These are phyloP conservation scores for Neosilurus mollespiculum DNA, from an alignment of 2,797 vertebrate genomes.

Conservation along the genomic window DNA sequence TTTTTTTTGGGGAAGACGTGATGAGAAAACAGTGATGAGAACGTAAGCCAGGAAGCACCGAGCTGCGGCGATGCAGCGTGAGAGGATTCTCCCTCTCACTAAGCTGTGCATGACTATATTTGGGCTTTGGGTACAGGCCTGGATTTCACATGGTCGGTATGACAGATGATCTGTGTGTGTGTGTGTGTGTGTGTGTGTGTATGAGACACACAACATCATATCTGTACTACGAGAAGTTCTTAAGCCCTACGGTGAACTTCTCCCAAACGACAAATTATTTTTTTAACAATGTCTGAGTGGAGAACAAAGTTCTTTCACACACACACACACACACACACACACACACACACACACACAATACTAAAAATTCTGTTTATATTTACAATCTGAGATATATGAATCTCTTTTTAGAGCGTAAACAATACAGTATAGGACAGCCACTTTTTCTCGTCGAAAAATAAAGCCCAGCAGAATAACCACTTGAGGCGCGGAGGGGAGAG, in stretches of 20 bases:
- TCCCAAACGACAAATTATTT: not conserved
- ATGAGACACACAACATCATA: not conserved
- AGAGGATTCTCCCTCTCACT: constrained; percentile 57
- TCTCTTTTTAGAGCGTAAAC: not conserved
- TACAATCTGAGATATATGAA: too few species aligned
- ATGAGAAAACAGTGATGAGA: constrained; percentile 5
- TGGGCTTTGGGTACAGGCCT: constrained; percentile 72
- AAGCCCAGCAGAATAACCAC: constrained; percentile 8
- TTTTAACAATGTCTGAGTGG: too few species aligned
- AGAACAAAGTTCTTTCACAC: not conserved
- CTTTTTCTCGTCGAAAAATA: not conserved
- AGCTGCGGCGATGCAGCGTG: constrained; percentile 50
- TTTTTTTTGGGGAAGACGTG: not conserved
- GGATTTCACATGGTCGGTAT: constrained; percentile 70
- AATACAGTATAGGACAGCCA: not conserved
- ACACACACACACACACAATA: not conserved
- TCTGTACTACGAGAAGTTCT: constrained; percentile 4
- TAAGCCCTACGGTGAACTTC: not conserved
- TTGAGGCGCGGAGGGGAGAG: not conserved
- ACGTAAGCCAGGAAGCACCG: constrained; percentile 7
- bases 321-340: too few species aligned
- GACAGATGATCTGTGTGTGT: constrained; percentile 70
- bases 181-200: constrained; percentile 15
- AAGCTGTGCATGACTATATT: constrained; percentile 78
- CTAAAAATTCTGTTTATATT: not conserved